phyloP scores from a whole-genome alignment of 2,797 vertebrate species.

The Callimico goeldii region DNA sequence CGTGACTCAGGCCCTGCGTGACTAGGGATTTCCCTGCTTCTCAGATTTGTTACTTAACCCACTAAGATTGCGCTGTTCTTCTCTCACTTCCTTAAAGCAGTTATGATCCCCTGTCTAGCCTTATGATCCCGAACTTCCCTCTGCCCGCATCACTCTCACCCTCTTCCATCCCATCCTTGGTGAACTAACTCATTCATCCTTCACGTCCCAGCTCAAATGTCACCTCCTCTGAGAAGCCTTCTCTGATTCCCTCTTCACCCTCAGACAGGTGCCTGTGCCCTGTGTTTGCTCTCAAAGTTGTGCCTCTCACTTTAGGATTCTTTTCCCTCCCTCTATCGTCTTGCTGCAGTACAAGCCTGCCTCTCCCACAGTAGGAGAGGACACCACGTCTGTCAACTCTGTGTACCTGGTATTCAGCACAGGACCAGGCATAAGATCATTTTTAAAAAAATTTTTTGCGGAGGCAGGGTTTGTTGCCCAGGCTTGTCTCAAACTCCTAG shows the following conservation, averaged over 20 bases:
- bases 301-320: neutral
- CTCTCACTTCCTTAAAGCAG: slow-evolving; percentile 39
- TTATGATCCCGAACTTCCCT: too few relatives aligned
- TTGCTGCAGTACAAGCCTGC: neutral
- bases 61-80: accelerated
- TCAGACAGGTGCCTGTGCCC: too few relatives aligned
- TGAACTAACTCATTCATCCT: neutral
- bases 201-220: neutral
- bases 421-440: neutral
- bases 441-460: too few relatives aligned
- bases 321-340: neutral
- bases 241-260: neutral
- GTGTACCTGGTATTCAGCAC: neutral
- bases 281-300: neutral
- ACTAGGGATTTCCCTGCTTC: neutral
- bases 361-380: neutral
- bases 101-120: neutral
- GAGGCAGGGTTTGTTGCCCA: too few relatives aligned
- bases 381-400: neutral
- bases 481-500: too few relatives aligned
- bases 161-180: neutral
- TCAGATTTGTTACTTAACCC: neutral
- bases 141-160: neutral
- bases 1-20: neutral
- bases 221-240: neutral